Base-by-base conservation (phyloP, 1,140 invertebrate species). In the Lysiphlebus fabarum region DNA sequence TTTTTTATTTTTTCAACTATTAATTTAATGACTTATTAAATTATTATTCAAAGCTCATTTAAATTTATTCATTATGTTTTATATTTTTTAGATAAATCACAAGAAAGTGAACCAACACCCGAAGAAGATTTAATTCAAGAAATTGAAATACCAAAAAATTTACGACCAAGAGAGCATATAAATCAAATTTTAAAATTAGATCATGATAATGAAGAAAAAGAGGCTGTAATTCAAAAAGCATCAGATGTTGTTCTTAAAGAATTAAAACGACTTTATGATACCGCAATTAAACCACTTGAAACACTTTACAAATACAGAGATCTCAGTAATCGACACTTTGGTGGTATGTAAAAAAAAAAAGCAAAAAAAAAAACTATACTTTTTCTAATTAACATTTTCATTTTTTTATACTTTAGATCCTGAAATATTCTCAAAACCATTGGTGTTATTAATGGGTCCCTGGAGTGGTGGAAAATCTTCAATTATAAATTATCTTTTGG, bases 401-500 rank as follows among this genome's bases (percentile, higher is more conserved):
- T 53, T 56, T 58, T 60, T n/a, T n/a, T n/a, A n/a, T n/a, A n/a
- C n/a, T n/a, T 69, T 64, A 87, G 93, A 96, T 82, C 89, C 92
- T 7, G 93, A 96, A 83, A 95, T 96, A 72, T 95, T 95, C 77
- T 94, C 92, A 0, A 96, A 96, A 74, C 94, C 95, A 7, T 79
- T 96, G 69, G 84, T 96, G 45, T 78, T 97, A 0, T 94, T 97
- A 68, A 91, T 96, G 89, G 94, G 95, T 41, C 93, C 94, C 26
- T 96, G 93, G 92, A 95, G 92, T 69, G 92, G 93, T 62, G 95
- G 95, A 65, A 97, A 97, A 81, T 95, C 93, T 5, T 90, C 91
- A 8, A 93, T 96, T 62, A 87, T 96, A 53, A 97, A 97, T 78
- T 97, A 96, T 80, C 81, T 97, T 50, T 82, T 94, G 11, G 90